Evolutionary conservation across 2,797 vertebrate species (phyloP), one percentile per base, ranked within the genome.

Genomic region (Morelia viridis): DNA sequence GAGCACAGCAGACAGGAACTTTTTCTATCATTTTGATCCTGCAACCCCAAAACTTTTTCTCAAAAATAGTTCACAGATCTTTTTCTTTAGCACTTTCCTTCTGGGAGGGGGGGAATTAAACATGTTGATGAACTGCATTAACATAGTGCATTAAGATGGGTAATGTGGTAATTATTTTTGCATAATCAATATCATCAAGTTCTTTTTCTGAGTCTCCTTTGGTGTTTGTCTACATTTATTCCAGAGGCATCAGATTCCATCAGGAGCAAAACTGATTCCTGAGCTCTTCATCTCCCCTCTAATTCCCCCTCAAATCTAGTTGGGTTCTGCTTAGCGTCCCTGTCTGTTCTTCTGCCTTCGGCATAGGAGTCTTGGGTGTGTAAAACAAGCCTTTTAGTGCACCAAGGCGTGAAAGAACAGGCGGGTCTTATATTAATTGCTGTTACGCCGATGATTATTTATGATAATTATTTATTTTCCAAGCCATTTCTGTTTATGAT

Each of bases 401-500:
- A 56, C 93, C 89, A 65, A 89, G 28, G 22, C 19, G 26, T 86
- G 57, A 56, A 90, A n/a, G 91, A 62, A 57, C 3, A 13, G 93
- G 94, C 90, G 88, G 56, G 26, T 46, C 56, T 19, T 8, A 26
- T 22, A 76, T 6, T 86, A 53, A 93, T 93, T 94, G 84, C 94
- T 89, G 17, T 96, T 96, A 88, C 68, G 19, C 92, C 8, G 50
- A 88, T 92, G 85, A 94, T 93, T 93, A 95, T 94, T 95, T 96
- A 91, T 96, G 97, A 92, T 92, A 92, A 89, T 95, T 96, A 71
- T 97, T 98, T 98, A 93, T 97, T 96, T 97, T 85, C 96, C 97
- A 94, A 92, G 96, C 93, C 91, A 94, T 97, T 97, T 98, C 98
- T 98, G 98, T 98, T 99, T 98, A 98, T 97, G 98, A 98, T 98